Conservation (phyloP, 2,888 invertebrate genomes). For the Tenthredo livida region DNA sequence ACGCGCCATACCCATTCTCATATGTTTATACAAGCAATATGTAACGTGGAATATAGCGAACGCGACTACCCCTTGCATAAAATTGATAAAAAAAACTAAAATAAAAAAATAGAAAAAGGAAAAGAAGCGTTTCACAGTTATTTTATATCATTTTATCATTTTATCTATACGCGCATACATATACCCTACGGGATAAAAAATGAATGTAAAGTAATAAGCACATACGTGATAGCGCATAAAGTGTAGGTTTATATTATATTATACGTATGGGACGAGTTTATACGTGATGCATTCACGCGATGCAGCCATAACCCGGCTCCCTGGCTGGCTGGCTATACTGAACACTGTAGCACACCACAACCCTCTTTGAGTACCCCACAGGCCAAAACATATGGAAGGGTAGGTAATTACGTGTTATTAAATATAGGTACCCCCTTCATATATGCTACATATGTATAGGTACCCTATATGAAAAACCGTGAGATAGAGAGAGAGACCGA, state of each 20-base stretch:
- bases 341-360: neutral
- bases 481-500: neutral
- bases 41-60: neutral
- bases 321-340: neutral
- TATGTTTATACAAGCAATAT: neutral
- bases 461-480: neutral
- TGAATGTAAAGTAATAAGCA: neutral
- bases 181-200: neutral
- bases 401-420: conserved; percentile 53
- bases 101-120: too few relatives aligned
- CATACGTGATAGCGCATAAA: neutral
- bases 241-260: neutral
- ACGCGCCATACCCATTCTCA: conserved; percentile 32
- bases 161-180: too few relatives aligned
- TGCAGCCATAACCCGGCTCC: conserved; percentile 39
- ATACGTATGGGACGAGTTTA: neutral
- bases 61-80: neutral
- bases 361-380: conserved; percentile 1
- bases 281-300: conserved; percentile 48
- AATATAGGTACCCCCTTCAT: conserved; percentile 37
- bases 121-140: neutral
- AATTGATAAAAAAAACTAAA: neutral
- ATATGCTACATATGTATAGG: too few relatives aligned
- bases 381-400: conserved; percentile 51
- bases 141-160: neutral